Conservation (phyloP, 1,140 invertebrate species). For the Drosophila seguyi region DNA sequence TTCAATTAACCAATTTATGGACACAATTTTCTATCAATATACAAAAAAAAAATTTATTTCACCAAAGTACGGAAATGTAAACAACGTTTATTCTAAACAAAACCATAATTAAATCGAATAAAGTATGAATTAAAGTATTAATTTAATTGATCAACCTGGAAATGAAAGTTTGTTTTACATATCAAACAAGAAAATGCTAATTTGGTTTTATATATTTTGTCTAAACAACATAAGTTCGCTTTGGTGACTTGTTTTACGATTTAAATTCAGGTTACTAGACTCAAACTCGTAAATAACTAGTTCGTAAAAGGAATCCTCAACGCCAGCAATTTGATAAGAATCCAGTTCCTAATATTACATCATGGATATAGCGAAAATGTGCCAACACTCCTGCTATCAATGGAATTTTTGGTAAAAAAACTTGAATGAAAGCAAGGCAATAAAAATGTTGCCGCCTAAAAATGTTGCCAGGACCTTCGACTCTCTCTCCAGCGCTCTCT, state of each 20-base stretch:
- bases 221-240: neutral
- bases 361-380: neutral
- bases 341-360: conserved; percentile 11
- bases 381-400: conserved; percentile 1
- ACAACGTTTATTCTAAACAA: neutral
- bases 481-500: conserved; percentile 5
- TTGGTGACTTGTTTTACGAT: neutral
- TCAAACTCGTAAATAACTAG: neutral
- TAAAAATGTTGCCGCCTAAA: conserved; percentile 47
- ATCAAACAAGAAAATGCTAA: neutral
- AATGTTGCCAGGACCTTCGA: conserved; percentile 62
- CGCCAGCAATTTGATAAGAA: neutral
- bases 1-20: neutral
- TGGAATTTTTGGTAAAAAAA: neutral
- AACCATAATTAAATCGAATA: too few relatives aligned
- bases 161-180: neutral
- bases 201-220: neutral
- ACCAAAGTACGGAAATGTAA: neutral
- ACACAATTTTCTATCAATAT: neutral
- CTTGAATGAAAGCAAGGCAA: neutral
- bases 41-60: neutral
- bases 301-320: neutral
- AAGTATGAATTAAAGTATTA: neutral
- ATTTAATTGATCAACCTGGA: neutral
- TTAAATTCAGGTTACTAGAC: conserved; percentile 2